Percentiles rank a stretch among this genome's conserved stretches.
These are phyloP conservation scores for Montipora capricornis DNA, from an alignment of 64 coral and sea anemone genomes.

Conservation along the genomic window DNA sequence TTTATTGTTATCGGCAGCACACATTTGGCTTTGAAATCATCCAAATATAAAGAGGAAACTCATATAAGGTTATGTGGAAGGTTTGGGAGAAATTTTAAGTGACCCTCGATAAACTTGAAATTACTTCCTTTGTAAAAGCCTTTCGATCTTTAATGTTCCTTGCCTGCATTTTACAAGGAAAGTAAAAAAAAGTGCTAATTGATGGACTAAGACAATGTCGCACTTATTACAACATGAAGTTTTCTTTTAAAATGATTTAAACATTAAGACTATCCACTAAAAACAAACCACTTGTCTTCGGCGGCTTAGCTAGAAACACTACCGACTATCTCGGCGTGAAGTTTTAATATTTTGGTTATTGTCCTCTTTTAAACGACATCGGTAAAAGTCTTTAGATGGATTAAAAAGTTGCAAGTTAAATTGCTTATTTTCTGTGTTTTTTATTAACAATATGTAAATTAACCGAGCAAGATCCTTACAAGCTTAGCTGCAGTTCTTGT, in stretches of 20 bases:
- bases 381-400: neutral
- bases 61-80: neutral
- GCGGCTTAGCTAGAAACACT: neutral
- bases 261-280: neutral
- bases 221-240: conserved; percentile 30
- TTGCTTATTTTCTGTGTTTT: conserved; percentile 4
- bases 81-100: neutral
- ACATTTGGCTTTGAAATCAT: neutral
- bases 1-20: neutral
- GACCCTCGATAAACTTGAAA: neutral
- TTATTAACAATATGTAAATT: conserved; percentile 35
- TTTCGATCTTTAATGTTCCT: conserved; percentile 11
- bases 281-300: neutral
- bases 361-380: neutral
- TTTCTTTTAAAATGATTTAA: conserved; percentile 45
- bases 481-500: too few species aligned
- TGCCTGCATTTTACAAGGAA: neutral
- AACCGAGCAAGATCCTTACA: neutral
- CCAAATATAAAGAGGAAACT: too few species aligned
- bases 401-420: neutral
- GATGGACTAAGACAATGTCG: conserved; percentile 9
- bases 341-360: neutral
- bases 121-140: neutral
- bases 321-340: neutral
- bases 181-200: conserved; percentile 33